Percentiles rank a stretch among this genome's conserved stretches.
phyloP scores from a whole-genome alignment of 2,888 invertebrate species.

The Marasmarcha lunaedactyla region DNA sequence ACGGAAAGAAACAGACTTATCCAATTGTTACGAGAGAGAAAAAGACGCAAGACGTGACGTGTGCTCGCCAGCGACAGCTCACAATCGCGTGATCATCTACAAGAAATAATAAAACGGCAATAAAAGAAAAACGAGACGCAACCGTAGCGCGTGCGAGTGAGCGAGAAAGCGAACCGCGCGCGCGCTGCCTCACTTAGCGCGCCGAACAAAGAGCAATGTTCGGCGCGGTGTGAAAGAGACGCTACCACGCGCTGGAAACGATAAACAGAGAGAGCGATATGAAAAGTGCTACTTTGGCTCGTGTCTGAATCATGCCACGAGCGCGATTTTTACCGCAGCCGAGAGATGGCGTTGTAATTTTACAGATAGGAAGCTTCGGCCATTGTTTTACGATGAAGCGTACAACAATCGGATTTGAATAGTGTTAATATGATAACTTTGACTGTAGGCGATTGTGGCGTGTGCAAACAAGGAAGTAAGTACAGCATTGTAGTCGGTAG shows the following conservation, averaged over 20 bases:
- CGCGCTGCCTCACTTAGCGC: slow-evolving; percentile 62
- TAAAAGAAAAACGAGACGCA: slow-evolving; percentile 67
- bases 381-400: slow-evolving; percentile 7
- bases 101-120: slow-evolving; percentile 71
- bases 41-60: slow-evolving; percentile 47
- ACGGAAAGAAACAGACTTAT: slow-evolving; percentile 32
- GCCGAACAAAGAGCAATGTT: slow-evolving; percentile 69
- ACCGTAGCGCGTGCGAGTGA: slow-evolving; percentile 43
- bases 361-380: slow-evolving; percentile 2
- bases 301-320: slow-evolving; percentile 45
- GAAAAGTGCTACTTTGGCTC: slow-evolving; percentile 36
- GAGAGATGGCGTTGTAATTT: slow-evolving; percentile 43
- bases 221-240: slow-evolving; percentile 59
- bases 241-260: slow-evolving; percentile 34
- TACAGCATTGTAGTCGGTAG: too few relatives aligned
- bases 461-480: neutral
- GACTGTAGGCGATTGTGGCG: neutral
- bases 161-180: slow-evolving; percentile 46
- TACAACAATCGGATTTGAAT: neutral
- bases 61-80: slow-evolving; percentile 68
- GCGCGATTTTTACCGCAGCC: slow-evolving; percentile 19
- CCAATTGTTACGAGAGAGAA: slow-evolving; percentile 17
- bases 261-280: slow-evolving; percentile 29
- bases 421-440: neutral
- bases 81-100: slow-evolving; percentile 71